phyloP scores from a whole-genome alignment of 1,140 invertebrate species.

The Rhopalosiphum maidis region DNA sequence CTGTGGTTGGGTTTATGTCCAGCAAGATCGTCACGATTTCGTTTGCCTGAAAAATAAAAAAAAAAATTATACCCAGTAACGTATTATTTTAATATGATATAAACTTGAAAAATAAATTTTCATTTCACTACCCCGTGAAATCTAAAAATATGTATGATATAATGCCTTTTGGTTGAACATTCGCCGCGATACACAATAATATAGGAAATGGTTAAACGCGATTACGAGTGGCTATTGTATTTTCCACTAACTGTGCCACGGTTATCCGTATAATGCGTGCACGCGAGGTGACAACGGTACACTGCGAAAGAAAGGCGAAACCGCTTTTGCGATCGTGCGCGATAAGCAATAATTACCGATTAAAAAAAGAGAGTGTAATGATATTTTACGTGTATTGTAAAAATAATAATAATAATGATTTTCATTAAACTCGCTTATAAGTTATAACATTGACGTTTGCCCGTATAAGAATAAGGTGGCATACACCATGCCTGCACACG shows the following conservation, averaged over 20 bases:
- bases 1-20: not conserved
- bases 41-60: slow-evolving; percentile 17
- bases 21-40: not conserved
- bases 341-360: slow-evolving; percentile 10
- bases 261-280: not conserved
- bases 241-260: not conserved
- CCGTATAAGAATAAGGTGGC: not conserved
- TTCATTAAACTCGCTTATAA: not conserved
- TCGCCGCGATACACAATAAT: not conserved
- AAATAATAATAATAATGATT: not conserved
- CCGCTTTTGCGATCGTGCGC: slow-evolving; percentile 38
- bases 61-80: not conserved
- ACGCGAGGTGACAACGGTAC: not conserved
- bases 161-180: not conserved
- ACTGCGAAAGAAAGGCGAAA: not conserved
- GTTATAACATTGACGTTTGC: not conserved
- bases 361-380: slow-evolving; percentile 7
- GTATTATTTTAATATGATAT: not conserved
- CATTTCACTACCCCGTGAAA: not conserved
- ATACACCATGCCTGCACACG: not conserved
- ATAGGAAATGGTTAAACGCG: not conserved
- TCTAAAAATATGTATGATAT: not conserved
- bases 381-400: not conserved
- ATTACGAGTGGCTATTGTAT: not conserved
- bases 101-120: not conserved